Conservation (phyloP, 1,140 invertebrate genomes). For the Brevipalpus yothersi region DNA sequence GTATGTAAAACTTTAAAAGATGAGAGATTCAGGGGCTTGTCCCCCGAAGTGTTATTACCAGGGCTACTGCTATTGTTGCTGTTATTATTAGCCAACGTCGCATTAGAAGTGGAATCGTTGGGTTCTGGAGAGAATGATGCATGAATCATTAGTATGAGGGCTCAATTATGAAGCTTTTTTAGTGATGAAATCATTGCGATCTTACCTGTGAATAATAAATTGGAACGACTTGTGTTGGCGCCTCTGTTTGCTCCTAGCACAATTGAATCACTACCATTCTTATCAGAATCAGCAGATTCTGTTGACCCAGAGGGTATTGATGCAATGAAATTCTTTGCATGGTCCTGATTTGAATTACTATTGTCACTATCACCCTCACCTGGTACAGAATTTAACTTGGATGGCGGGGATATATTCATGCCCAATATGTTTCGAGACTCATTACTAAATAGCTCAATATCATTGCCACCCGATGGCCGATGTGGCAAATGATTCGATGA, state of each 20-base stretch:
- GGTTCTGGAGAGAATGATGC: neutral
- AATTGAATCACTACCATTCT: no score
- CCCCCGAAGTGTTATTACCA: neutral
- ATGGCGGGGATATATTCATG: neutral
- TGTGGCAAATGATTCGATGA: neutral
- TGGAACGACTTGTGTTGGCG: no score
- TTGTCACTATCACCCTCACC: no score
- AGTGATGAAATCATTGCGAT: no score
- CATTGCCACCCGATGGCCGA: neutral
- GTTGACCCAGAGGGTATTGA: no score
- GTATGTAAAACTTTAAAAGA: slow-evolving; percentile 3
- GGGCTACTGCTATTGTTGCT: neutral
- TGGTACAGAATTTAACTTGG: neutral
- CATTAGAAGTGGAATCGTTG: neutral
- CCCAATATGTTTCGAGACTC: neutral
- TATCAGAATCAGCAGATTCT: no score
- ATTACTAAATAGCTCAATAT: neutral
- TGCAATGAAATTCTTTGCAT: no score
- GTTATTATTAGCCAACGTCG: neutral
- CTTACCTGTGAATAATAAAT: no score
- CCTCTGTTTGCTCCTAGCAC: no score
- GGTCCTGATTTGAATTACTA: no score
- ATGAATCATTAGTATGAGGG: neutral
- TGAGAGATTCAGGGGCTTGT: slow-evolving; percentile 1
- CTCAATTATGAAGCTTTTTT: no score